phyloP scores from a whole-genome alignment of 2,888 invertebrate genomes.

The Aphodius granarius region DNA sequence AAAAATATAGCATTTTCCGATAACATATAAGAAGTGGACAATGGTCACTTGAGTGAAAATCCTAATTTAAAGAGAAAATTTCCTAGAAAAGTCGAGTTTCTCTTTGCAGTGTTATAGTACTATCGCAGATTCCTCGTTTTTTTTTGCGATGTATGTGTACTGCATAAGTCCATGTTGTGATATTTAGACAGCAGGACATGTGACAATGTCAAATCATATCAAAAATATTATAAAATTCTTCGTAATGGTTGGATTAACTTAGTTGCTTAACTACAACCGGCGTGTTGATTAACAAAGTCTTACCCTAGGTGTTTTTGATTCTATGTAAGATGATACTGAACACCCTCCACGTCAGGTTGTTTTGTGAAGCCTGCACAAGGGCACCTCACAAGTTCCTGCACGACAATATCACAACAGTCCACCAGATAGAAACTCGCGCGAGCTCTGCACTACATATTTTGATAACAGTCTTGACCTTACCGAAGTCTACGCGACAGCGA shows the following conservation, averaged over 20 bases:
- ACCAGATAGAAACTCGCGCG: constrained; percentile 8
- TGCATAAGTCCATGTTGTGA: background rate
- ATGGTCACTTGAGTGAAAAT: constrained; percentile 18
- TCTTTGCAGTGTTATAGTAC: constrained; percentile 13
- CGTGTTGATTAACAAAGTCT: no score
- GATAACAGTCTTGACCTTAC: constrained; percentile 42
- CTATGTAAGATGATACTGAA: no score
- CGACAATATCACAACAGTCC: background rate
- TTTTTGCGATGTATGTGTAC: background rate
- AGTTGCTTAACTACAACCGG: no score
- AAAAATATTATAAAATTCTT: no score
- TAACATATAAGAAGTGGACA: background rate
- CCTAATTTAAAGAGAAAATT: constrained; percentile 27
- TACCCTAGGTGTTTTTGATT: no score
- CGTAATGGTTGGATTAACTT: no score
- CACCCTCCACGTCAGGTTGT: background rate
- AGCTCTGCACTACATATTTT: constrained; percentile 32
- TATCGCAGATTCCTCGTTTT: background rate
- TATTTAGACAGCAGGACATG: background rate
- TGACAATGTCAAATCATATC: background rate
- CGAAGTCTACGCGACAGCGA: constrained; percentile 44
- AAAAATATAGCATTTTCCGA: background rate
- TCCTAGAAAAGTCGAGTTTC: constrained; percentile 25
- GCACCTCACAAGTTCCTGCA: no score
- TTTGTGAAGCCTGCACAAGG: background rate